Percentiles rank a stretch among this genome's conserved stretches.
Conservation (phyloP, 1,140 invertebrate species). For the Micrasema longulum region DNA sequence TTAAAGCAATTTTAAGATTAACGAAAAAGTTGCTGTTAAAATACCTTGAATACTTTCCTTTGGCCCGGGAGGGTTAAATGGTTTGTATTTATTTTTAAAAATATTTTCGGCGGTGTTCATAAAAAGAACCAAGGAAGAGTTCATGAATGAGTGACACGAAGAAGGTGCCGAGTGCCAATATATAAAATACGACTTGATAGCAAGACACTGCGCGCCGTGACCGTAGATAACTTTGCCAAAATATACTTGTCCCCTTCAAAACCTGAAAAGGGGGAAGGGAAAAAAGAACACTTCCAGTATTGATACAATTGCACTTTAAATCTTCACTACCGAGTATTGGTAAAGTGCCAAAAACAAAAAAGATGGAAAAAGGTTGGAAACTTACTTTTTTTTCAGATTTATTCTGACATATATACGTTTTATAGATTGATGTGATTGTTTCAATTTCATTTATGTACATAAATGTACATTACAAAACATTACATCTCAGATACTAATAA, state of each 20-base stretch:
- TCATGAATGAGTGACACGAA: background rate
- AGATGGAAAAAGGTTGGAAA: background rate
- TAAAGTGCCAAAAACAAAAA: background rate
- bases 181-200: too few species aligned
- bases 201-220: background rate
- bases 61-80: too few species aligned
- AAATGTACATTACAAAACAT: too few species aligned
- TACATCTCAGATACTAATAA: too few species aligned
- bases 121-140: too few species aligned
- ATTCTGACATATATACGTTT: too few species aligned
- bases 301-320: background rate
- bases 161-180: conserved; percentile 5
- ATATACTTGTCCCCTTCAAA: background rate
- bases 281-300: background rate
- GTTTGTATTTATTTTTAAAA: too few species aligned
- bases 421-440: too few species aligned
- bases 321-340: conserved; percentile 1
- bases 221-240: conserved; percentile 3
- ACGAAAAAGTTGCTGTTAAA: too few species aligned
- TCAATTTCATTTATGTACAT: too few species aligned
- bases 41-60: too few species aligned
- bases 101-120: background rate
- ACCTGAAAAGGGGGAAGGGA: background rate
- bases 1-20: too few species aligned
- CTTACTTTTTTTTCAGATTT: background rate